These are phyloP conservation scores for Cassiopea xamachana DNA, from an alignment of 30 jellyfish, hydroid and myxozoan species.

Conservation along the genomic window DNA sequence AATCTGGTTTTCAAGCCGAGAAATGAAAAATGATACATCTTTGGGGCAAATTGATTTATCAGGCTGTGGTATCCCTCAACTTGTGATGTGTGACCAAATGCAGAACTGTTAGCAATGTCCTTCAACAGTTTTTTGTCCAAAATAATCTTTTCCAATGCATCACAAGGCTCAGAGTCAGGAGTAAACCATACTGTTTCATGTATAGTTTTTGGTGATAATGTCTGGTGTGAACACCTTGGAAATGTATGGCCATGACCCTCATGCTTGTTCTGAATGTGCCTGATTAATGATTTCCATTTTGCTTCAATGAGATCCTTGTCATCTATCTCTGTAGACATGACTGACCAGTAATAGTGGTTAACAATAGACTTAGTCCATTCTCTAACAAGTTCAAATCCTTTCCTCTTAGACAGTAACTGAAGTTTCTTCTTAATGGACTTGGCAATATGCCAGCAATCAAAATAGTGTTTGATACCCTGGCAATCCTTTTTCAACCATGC, in stretches of 20 bases:
- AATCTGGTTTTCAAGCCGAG: constrained; percentile 29
- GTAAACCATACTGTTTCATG: constrained; percentile 58
- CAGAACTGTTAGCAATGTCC: constrained; percentile 66
- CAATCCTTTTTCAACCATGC: too few relatives aligned
- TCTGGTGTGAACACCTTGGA: constrained; percentile 51
- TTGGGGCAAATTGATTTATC: constrained; percentile 51
- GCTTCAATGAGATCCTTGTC: constrained; percentile 20
- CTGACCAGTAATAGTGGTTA: too few relatives aligned
- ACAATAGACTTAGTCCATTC: too few relatives aligned
- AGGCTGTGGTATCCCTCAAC: constrained; percentile 54
- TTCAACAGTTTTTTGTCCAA: constrained; percentile 21
- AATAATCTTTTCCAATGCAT: constrained; percentile 46
- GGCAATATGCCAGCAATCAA: too few relatives aligned
- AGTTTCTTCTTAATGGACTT: too few relatives aligned
- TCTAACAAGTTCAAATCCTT: too few relatives aligned
- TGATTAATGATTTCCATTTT: constrained; percentile 31
- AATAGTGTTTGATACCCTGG: too few relatives aligned
- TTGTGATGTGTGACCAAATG: constrained; percentile 51
- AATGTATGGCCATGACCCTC: constrained; percentile 21
- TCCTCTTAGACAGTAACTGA: too few relatives aligned
- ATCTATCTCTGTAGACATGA: too few relatives aligned
- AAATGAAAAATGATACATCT: constrained; percentile 46
- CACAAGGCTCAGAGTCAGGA: constrained; percentile 61
- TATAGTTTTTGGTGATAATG: constrained; percentile 36
- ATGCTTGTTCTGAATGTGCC: constrained; percentile 51